Evolutionary conservation across 92 coral and sea anemone species (phyloP), one percentile per base, ranked within the genome.

Genomic region (Paramuricea clavata): DNA sequence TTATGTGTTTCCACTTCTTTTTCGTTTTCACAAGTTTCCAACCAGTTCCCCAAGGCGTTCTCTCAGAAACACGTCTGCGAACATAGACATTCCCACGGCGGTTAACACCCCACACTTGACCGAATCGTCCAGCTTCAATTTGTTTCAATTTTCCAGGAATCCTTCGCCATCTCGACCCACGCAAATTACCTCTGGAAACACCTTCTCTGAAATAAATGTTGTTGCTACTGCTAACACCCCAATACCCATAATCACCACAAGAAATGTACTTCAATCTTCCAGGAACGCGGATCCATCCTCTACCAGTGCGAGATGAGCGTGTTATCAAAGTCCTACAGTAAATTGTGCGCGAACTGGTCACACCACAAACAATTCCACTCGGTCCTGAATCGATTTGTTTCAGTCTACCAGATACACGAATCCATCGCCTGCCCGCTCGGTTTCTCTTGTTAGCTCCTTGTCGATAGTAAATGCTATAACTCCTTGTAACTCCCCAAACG

Each of bases 51-150:
- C 28, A 52, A 5, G 84, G 84, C 0, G 13, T 57, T 8, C 6
- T 26, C 54, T 35, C n/a, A 42, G 72, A 52, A 22, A 79, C 39
- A 36, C 84, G 49, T n/a, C 11, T 12, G 23, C 84, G 71, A 61
- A 33, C n/a, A 28, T 33, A 59, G 71, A 79, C 32, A 11, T 17
- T 5, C 16, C 67, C 67, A 52, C 43, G 67, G 22, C 87, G 72
- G 57, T 87, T 82, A n/a, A 87, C 87, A 47, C 91, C 91, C 87
- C 87, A 87, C 36, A 87, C 91, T 12, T 85, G 69, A n/a, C 91
- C 82, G 36, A 57, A 27, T 50, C 36, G 85, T 11, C 91, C 91
- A 59, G 87, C 85, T 74, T 87, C 91, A 49, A 87, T 82, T 44
- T 87, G 87, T 0, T 5, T 35, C 50, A 87, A 65, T 10, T 81